phyloP scores from a whole-genome alignment of 2,888 invertebrate species.

The Argynnis bischoffii region DNA sequence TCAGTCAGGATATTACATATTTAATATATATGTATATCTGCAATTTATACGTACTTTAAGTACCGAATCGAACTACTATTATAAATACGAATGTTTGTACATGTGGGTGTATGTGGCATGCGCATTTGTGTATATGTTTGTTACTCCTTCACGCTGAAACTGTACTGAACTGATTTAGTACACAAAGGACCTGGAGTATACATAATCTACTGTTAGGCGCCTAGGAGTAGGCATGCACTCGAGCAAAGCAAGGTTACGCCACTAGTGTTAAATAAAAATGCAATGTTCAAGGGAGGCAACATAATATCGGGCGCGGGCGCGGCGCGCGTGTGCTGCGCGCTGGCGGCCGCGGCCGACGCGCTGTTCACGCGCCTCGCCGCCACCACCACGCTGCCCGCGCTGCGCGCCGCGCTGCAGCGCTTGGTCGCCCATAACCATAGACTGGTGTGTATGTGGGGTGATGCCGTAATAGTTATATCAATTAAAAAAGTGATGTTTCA shows the following conservation, averaged over 20 bases:
- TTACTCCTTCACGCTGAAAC: too few species aligned
- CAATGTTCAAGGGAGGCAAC: constrained; percentile 62
- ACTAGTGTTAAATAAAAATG: not conserved
- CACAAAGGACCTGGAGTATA: too few species aligned
- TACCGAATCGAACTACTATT: too few species aligned
- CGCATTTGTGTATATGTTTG: too few species aligned
- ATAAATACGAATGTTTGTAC: too few species aligned
- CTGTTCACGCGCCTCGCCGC: constrained; percentile 94
- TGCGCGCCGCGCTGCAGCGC: constrained; percentile 91
- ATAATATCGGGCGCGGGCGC: constrained; percentile 90
- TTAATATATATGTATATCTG: too few species aligned
- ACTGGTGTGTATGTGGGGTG: constrained; percentile 76
- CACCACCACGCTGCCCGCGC: constrained; percentile 91
- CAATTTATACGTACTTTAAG: too few species aligned
- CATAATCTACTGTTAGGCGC: not conserved
- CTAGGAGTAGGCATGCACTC: too few species aligned
- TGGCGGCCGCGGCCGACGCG: constrained; percentile 95
- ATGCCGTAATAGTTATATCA: not conserved
- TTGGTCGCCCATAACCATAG: constrained; percentile 93
- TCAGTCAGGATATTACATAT: too few species aligned
- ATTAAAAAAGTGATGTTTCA: not conserved
- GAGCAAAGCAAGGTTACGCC: not conserved
- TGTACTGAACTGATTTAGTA: too few species aligned
- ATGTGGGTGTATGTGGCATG: too few species aligned
- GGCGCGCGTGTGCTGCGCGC: constrained; percentile 93